Percentiles rank a stretch among this genome's conserved stretches.
Evolutionary conservation across 1,140 invertebrate genomes (phyloP).

Genomic region (Holcopasites calliopsidis): DNA sequence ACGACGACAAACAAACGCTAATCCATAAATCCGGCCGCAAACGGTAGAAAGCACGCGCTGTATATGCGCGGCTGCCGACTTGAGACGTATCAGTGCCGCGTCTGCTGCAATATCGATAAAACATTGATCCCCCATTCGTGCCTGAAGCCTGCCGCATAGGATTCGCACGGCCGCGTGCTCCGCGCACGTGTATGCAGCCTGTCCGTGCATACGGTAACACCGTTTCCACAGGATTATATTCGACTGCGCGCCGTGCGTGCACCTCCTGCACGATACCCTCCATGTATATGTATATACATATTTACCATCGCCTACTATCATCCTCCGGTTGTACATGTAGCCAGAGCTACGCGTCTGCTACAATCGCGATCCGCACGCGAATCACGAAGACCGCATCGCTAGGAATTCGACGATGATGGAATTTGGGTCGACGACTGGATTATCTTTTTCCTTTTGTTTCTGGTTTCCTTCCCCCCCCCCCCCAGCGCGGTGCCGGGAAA

Average conservation of each 20-base stretch:
- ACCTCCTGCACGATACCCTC: slow-evolving; percentile 35
- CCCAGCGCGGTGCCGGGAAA: no score
- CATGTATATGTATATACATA: slow-evolving; percentile 12
- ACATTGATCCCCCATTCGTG: slow-evolving; percentile 74
- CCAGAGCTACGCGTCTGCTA: slow-evolving; percentile 35
- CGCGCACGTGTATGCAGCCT: slow-evolving; percentile 35
- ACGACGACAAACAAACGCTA: slow-evolving; percentile 70
- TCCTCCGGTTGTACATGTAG: not conserved
- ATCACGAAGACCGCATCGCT: slow-evolving; percentile 44
- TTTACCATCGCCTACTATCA: not conserved
- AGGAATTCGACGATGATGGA: slow-evolving; percentile 58
- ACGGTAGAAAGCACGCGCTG: slow-evolving; percentile 69
- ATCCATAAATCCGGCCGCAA: slow-evolving; percentile 71
- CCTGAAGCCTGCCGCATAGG: slow-evolving; percentile 65
- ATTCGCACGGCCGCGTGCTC: slow-evolving; percentile 59
- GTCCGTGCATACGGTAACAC: slow-evolving; percentile 58
- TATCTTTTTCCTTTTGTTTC: not conserved
- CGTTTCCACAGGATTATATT: slow-evolving; percentile 61
- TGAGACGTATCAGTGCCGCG: slow-evolving; percentile 64
- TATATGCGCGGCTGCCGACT: slow-evolving; percentile 57
- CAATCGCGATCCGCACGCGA: slow-evolving; percentile 61
- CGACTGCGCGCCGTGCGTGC: slow-evolving; percentile 53
- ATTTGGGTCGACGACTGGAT: slow-evolving; percentile 53
- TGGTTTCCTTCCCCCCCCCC: not conserved
- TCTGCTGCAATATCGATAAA: slow-evolving; percentile 74